Conservation (phyloP, 2,888 invertebrate species). For the Mimas tiliae region DNA sequence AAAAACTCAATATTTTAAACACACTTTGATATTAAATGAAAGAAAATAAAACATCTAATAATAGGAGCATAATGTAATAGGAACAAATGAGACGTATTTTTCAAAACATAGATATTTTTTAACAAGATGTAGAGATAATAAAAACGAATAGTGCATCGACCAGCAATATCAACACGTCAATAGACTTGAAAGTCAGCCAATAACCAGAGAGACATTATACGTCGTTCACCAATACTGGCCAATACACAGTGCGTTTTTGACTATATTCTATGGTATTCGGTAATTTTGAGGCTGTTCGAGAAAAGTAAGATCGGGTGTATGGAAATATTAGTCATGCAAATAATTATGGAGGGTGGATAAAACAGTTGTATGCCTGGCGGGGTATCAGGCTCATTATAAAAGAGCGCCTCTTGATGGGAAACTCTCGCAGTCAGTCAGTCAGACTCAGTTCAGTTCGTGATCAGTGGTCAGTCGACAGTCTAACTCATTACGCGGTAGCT, state of each 20-base stretch:
- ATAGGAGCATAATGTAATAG: neutral
- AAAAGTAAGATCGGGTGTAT: no score
- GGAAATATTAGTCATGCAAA: no score
- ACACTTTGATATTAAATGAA: no score
- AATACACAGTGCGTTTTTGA: neutral
- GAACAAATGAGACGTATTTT: constrained; percentile 14
- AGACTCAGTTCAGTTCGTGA: no score
- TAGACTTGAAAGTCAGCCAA: constrained; percentile 26
- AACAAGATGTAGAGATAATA: constrained; percentile 18
- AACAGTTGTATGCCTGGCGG: no score
- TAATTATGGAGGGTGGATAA: no score
- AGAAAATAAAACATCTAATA: neutral
- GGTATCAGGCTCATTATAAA: no score
- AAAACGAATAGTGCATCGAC: constrained; percentile 21
- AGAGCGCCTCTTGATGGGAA: no score
- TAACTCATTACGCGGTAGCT: no score
- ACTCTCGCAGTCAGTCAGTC: no score
- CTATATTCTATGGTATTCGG: neutral
- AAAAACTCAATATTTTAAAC: neutral
- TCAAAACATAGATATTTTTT: constrained; percentile 17
- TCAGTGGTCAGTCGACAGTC: no score
- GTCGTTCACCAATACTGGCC: neutral
- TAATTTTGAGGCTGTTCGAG: no score
- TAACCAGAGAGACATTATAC: neutral
- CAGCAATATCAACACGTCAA: constrained; percentile 11